Percentiles rank a stretch among this genome's conserved stretches.
Conservation (phyloP, 1,140 invertebrate genomes). For the Caenorhabditis latens region DNA sequence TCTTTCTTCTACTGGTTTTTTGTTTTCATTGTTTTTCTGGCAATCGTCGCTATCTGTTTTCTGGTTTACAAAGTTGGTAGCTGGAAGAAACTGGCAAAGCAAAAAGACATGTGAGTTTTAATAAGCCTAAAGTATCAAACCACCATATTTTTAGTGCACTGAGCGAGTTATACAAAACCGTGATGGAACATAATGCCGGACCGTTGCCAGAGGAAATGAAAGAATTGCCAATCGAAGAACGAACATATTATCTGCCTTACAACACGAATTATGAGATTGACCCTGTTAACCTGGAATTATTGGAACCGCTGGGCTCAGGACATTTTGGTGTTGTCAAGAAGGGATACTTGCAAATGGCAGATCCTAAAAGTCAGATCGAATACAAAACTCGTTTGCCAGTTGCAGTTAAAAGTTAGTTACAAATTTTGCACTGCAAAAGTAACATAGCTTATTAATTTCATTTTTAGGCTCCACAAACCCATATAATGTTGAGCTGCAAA, state of each 20-base stretch:
- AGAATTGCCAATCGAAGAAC: conserved; percentile 6
- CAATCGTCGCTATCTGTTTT: not conserved
- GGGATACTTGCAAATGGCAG: conserved; percentile 8
- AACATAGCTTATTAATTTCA: too few species aligned
- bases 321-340: conserved; percentile 14
- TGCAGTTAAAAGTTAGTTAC: not conserved
- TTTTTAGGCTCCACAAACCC: not conserved
- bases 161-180: not conserved
- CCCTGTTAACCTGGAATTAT: not conserved
- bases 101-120: conserved; percentile 23
- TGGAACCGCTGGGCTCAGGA: not conserved
- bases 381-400: conserved; percentile 1
- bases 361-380: conserved; percentile 23
- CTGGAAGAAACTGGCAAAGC: not conserved
- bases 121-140: not conserved
- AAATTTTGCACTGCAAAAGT: too few species aligned
- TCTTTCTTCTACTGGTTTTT: conserved; percentile 10
- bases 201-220: conserved; percentile 13
- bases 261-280: not conserved
- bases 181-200: not conserved
- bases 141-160: not conserved
- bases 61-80: not conserved
- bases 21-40: not conserved
- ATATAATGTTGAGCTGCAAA: conserved; percentile 30
- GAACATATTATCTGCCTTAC: not conserved